Conservation (phyloP, 2,113 vertebrate genomes). For the Grallaria varia region DNA sequence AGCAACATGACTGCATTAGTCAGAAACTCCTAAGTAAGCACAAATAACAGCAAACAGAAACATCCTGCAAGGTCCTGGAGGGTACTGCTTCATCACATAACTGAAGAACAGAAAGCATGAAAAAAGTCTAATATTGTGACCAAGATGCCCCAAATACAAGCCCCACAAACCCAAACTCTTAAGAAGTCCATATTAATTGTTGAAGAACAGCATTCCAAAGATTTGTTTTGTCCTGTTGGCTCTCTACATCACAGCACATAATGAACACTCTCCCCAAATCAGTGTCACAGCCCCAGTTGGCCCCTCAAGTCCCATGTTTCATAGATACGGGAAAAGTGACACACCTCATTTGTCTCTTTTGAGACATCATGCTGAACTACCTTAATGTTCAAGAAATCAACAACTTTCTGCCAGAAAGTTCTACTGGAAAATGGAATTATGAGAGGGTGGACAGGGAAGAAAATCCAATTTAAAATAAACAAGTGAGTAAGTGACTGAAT, state of each 20-base stretch:
- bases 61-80: background rate
- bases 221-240: background rate
- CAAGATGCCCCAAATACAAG: background rate
- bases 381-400: background rate
- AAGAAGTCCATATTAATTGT: background rate
- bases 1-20: background rate
- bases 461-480: background rate
- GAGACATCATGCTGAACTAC: background rate
- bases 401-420: background rate
- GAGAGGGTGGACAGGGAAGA: background rate
- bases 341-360: background rate
- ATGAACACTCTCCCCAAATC: background rate
- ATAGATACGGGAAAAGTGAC: background rate
- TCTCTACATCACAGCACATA: background rate
- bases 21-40: background rate
- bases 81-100: background rate
- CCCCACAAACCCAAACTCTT: background rate
- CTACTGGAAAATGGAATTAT: background rate
- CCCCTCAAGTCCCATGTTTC: fast-evolving
- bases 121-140: background rate
- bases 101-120: background rate
- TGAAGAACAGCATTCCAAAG: background rate
- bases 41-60: background rate
- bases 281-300: background rate
- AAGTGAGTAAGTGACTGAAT: background rate